Evolutionary conservation across 2,888 invertebrate genomes (phyloP), one percentile per base, ranked within the genome.

Genomic region (Camptogramma bilineatum): DNA sequence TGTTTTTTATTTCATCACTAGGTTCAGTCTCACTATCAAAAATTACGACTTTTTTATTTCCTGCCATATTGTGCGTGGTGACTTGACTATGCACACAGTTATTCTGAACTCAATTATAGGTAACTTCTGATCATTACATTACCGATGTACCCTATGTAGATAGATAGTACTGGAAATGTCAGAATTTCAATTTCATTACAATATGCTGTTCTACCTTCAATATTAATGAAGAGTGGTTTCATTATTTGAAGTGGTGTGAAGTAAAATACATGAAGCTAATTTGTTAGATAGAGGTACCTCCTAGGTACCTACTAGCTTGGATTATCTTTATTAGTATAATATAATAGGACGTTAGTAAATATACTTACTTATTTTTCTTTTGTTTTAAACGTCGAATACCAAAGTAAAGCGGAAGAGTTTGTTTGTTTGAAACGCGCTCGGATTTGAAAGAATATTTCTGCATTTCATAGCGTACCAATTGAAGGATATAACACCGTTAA

Each of bases 171-270:
- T 9, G 28, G 1, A 28, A 2, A 31, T 8, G 17, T 31, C 47
- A 47, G 19, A 56, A 48, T 39, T 28, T 21, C 34, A 39, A 39
- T 39, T 39, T 39, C 34, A 39, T 39, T 39, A 34, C 34, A 34
- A 34, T 39, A 39, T 39, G 34, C 13, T 39, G 13, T 39, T 39
- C 16, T 39, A 21, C 18, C 4, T 39, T 39, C 39, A 48, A 48
- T 21, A 10, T 21, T 48, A 50, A 50, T 28, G n/a, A 50, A 51
- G 48, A 56, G 48, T 56, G 48, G 48, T 56, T 56, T 50, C 9
- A 56, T 48, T 39, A 31, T 10, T 31, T 39, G 4, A 48, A 19
- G 52, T 39, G 34, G 52, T 39, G 34, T 18, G 9, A 56, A 39
- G 28, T 56, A 10, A 17, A 34, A 48, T 48, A 47, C 34, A 19